Evolutionary conservation across 2,797 vertebrate genomes (phyloP), one percentile per base, ranked within the genome.

Genomic region (Acanthopagrus latus): DNA sequence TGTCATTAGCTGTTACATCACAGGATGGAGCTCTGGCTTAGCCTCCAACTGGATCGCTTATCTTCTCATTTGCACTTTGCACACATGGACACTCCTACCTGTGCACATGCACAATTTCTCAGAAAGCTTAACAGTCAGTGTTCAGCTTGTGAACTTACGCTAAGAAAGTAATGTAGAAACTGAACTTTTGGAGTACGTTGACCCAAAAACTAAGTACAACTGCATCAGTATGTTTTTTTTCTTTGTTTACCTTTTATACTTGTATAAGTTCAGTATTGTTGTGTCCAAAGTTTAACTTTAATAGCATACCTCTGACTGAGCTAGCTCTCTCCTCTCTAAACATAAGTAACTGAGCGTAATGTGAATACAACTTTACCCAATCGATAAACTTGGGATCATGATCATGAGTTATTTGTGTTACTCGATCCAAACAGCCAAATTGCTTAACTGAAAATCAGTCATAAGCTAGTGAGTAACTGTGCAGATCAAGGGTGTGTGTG

Each of bases 1-100:
- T 63, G 77, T 78, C 84, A 84, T 82, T 82, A 82, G 68, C 74
- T 83, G 72, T 86, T 84, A 81, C 80, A 71, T 89, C 85, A 86
- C 69, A 88, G 83, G 80, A 87, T 69, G 79, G 77, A 82, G 74
- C 48, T 59, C 43, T n/a, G 66, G 63, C 68, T 64, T 18, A 9
- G 54, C 78, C 71, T 59, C 54, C 55, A 44, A 62, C 54, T 12
- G 27, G 50, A 79, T 33, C 14, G 25, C 83, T 88, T 89, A 88
- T 88, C 82, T 77, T 56, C 76, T 65, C 50, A 2, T 84, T 82
- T 88, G 80, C 74, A 81, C 86, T 88, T 87, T 87, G 82, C 56
- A 76, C 88, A 80, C 33, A 23, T 3, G 0, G 43, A 81, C 86
- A 65, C 81, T 81, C 83, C 59, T 66, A 48, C 33, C 10, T 10